Conservation (phyloP, 2,797 vertebrate genomes). For the Parambassis ranga region DNA sequence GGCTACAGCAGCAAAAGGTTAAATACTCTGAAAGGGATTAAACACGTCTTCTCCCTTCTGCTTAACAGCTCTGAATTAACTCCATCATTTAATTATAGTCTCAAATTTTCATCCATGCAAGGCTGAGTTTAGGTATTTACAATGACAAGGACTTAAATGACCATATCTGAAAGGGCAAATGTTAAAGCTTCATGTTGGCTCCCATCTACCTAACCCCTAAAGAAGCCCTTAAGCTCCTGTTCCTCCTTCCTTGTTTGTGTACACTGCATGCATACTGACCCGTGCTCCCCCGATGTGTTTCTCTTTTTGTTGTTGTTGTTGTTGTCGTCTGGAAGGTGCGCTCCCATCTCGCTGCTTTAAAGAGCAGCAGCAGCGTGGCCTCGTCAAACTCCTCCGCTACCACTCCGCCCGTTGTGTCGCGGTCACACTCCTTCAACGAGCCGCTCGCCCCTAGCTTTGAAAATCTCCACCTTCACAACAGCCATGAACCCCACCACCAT, state of each 20-base stretch:
- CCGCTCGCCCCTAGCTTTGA: conserved; percentile 88
- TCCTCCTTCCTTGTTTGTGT: background rate
- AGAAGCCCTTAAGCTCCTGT: background rate
- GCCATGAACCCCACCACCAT: conserved; percentile 71
- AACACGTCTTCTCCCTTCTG: background rate
- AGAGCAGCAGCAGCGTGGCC: conserved; percentile 81
- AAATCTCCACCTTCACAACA: conserved; percentile 86
- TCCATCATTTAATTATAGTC: conserved; percentile 13
- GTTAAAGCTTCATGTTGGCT: conserved; percentile 2
- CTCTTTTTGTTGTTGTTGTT: no score
- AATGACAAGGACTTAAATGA: background rate
- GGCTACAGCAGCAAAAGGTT: conserved; percentile 1
- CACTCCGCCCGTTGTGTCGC: conserved; percentile 81
- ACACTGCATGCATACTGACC: conserved; percentile 63
- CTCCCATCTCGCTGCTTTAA: conserved; percentile 92
- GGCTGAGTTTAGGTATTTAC: background rate
- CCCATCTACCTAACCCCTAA: conserved; percentile 16
- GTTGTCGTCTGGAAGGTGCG: conserved; percentile 84
- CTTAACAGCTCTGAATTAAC: background rate
- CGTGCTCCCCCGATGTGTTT: conserved; percentile 44
- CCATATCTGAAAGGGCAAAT: background rate
- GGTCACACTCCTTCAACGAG: conserved; percentile 91
- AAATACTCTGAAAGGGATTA: conserved; percentile 5
- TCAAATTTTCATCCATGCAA: background rate
- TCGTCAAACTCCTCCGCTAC: conserved; percentile 34